Evolutionary conservation across 92 coral and sea anemone genomes (phyloP).

Genomic region (Isaurus tuberculatus): DNA sequence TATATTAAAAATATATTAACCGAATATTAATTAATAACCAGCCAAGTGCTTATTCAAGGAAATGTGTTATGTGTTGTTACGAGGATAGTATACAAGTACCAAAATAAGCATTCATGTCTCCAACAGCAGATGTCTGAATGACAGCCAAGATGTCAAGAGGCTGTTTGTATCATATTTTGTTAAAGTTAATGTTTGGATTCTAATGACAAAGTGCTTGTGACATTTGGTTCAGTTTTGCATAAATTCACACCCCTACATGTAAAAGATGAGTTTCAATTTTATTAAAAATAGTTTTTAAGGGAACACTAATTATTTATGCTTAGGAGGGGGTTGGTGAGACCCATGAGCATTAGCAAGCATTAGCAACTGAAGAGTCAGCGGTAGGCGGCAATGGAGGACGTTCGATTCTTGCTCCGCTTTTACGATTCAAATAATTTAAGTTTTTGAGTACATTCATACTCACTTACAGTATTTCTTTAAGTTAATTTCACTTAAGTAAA

Average conservation of each 20-base stretch:
- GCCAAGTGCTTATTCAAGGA: slow-evolving; percentile 27
- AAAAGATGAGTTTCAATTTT: slow-evolving; percentile 4
- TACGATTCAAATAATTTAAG: too few relatives aligned
- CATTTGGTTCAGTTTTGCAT: slow-evolving; percentile 20
- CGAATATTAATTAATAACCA: neutral
- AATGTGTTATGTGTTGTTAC: slow-evolving; percentile 18
- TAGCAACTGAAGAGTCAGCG: too few relatives aligned
- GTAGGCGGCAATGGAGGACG: too few relatives aligned
- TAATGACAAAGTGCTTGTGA: slow-evolving; percentile 16
- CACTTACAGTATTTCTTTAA: too few relatives aligned
- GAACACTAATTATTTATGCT: too few relatives aligned
- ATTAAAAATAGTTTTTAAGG: neutral
- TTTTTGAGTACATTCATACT: too few relatives aligned
- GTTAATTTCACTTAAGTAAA: too few relatives aligned
- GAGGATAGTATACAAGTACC: slow-evolving; percentile 15
- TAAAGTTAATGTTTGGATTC: slow-evolving; percentile 17
- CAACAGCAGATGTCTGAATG: slow-evolving; percentile 14
- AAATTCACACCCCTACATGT: slow-evolving; percentile 10
- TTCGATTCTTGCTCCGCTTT: too few relatives aligned
- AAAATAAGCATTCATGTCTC: slow-evolving; percentile 19
- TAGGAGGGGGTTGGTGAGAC: too few relatives aligned
- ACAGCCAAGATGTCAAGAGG: slow-evolving; percentile 18
- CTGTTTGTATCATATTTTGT: slow-evolving; percentile 23
- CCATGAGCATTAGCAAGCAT: neutral
- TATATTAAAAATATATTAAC: neutral